Conservation (phyloP, 2,797 vertebrate species). For the Columba guinea region DNA sequence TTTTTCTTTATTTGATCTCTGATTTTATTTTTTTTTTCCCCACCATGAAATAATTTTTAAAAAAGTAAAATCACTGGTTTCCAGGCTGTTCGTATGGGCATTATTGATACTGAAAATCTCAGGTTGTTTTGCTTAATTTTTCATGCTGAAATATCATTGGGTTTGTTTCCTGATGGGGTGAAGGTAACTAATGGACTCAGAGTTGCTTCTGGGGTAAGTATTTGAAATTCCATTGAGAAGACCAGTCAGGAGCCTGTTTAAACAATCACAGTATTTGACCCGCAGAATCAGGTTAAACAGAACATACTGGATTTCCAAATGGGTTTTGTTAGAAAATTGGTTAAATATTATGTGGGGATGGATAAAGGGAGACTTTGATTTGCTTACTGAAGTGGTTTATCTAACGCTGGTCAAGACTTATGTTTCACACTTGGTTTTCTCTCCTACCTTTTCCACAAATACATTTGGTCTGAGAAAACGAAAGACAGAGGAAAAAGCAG, state of each 20-base stretch:
- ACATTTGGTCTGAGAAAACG: background rate
- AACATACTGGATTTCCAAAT: constrained; percentile 4
- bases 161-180: background rate
- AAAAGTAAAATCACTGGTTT: background rate
- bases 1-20: background rate
- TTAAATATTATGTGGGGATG: background rate
- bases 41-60: background rate
- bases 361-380: background rate
- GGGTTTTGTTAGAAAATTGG: constrained; percentile 1
- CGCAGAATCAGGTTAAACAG: constrained; percentile 5
- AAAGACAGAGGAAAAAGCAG: background rate
- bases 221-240: background rate
- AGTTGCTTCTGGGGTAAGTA: fast-evolving
- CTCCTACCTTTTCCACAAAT: background rate
- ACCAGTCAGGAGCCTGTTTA: background rate
- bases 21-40: background rate
- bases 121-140: background rate
- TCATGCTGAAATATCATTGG: background rate
- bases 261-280: background rate
- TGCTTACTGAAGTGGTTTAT: background rate
- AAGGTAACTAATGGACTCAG: background rate
- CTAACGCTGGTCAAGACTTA: background rate
- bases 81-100: background rate
- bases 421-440: background rate
- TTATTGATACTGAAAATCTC: background rate